Conservation (phyloP, 2,888 invertebrate species). For the Leptopterna dolabrata region DNA sequence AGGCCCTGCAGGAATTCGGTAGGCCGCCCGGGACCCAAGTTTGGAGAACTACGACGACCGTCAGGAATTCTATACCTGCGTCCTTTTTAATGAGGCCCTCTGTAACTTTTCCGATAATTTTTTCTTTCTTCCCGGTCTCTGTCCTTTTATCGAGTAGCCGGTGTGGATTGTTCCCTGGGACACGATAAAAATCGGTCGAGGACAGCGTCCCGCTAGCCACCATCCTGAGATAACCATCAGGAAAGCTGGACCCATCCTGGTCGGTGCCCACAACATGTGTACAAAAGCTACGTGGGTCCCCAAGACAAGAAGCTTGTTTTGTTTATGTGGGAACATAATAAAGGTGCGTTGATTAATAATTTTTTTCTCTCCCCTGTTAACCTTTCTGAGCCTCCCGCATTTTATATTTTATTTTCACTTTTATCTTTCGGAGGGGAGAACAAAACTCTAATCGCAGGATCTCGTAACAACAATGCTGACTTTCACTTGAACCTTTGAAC, state of each 20-base stretch:
- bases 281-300: neutral
- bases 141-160: neutral
- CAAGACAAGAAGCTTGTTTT: slow-evolving; percentile 28
- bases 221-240: neutral
- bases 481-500: neutral
- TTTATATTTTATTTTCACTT: neutral
- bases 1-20: neutral
- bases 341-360: slow-evolving; percentile 28
- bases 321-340: slow-evolving; percentile 34
- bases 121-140: neutral
- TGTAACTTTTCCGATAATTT: slow-evolving; percentile 7
- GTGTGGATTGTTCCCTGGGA: neutral
- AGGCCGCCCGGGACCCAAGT: neutral
- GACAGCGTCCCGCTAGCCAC: neutral
- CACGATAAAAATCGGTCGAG: neutral
- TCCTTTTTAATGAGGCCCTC: neutral
- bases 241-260: neutral
- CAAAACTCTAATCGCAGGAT: neutral
- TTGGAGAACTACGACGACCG: neutral
- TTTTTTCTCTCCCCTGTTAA: neutral
- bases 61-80: neutral
- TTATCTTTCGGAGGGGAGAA: neutral
- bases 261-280: neutral
- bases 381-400: neutral
- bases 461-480: slow-evolving; percentile 8